These are phyloP conservation scores for Mya arenaria DNA, from an alignment of 1,140 invertebrate species.

Conservation along the genomic window DNA sequence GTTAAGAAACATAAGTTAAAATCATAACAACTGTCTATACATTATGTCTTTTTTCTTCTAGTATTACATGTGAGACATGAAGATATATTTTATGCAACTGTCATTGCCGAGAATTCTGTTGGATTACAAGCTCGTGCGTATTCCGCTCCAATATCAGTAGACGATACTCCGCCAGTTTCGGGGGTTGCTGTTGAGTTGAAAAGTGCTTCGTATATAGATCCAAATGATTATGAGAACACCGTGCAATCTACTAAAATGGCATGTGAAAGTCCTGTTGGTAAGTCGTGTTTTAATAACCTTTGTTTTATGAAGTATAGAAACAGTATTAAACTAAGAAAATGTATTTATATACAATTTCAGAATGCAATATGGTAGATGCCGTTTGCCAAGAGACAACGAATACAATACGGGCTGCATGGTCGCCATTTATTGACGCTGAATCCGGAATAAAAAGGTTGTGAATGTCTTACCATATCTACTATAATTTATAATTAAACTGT, in stretches of 20 bases:
- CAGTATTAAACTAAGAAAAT: neutral
- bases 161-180: constrained; percentile 59
- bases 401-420: constrained; percentile 59
- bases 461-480: neutral
- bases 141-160: constrained; percentile 59
- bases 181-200: constrained; percentile 61
- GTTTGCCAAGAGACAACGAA: constrained; percentile 63
- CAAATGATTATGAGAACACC: constrained; percentile 35
- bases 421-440: constrained; percentile 61
- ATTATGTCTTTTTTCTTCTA: neutral
- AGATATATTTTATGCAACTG: constrained; percentile 57
- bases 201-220: constrained; percentile 52
- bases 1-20: too few relatives aligned
- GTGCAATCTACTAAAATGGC: constrained; percentile 45
- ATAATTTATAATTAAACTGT: neutral
- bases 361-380: constrained; percentile 61
- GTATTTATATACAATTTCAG: constrained; percentile 33
- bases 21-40: neutral
- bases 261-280: constrained; percentile 57
- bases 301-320: too few relatives aligned
- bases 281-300: neutral
- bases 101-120: constrained; percentile 62
- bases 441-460: constrained; percentile 59
- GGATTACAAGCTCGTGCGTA: constrained; percentile 52
- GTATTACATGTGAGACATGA: constrained; percentile 27